Conservation (phyloP, 1,140 invertebrate genomes). For the Drosophila serrata region DNA sequence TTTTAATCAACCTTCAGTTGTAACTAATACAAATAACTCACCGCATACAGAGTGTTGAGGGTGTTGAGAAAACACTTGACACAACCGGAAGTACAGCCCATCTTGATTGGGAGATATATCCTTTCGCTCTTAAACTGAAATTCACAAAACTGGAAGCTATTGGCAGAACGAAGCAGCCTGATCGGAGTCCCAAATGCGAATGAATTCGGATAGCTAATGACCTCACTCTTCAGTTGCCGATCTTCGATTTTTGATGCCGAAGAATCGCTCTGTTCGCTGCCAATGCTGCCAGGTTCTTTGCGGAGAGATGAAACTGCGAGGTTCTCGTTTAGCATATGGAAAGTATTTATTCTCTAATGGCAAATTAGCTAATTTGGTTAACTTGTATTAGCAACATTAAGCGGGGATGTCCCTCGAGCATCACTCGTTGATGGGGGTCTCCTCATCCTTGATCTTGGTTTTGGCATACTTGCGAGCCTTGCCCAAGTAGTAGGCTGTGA, state of each 20-base stretch:
- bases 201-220: constrained; percentile 27
- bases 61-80: constrained; percentile 74
- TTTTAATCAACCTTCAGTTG: background rate
- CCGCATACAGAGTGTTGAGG: constrained; percentile 65
- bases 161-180: constrained; percentile 27
- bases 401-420: constrained; percentile 17
- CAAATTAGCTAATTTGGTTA: constrained; percentile 59
- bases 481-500: constrained; percentile 64
- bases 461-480: constrained; percentile 66
- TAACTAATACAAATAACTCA: constrained; percentile 40
- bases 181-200: constrained; percentile 29
- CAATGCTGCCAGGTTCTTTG: constrained; percentile 53
- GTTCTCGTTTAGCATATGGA: constrained; percentile 36
- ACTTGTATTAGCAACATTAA: constrained; percentile 17
- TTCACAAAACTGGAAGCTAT: background rate
- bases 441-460: constrained; percentile 69
- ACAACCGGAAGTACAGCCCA: constrained; percentile 74
- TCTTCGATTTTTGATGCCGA: background rate
- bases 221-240: constrained; percentile 12
- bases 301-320: constrained; percentile 8
- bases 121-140: constrained; percentile 7
- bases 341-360: constrained; percentile 58
- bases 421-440: constrained; percentile 66
- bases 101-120: constrained; percentile 17
- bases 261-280: constrained; percentile 6